Evolutionary conservation across 2,797 vertebrate genomes (phyloP).

Genomic region (Podarcis lilfordi): DNA sequence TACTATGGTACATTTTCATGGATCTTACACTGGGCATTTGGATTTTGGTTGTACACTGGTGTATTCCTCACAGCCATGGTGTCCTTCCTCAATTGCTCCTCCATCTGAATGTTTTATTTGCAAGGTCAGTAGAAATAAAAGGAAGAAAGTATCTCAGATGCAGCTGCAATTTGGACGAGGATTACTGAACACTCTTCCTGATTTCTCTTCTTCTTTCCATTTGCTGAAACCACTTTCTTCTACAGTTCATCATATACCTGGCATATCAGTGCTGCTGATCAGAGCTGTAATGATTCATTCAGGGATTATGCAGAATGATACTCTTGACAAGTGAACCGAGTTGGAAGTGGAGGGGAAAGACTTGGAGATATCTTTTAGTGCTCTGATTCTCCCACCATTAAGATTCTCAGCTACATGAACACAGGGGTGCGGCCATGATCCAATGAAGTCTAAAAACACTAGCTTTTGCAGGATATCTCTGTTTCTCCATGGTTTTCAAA

Average conservation of each 20-base stretch:
- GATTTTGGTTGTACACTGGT: not conserved
- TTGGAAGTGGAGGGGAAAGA: not conserved
- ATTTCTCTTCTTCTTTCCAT: not conserved
- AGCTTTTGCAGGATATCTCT: no score
- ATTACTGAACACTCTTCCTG: not conserved
- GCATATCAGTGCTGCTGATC: constrained; percentile 10
- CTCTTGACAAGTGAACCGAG: not conserved
- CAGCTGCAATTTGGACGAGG: not conserved
- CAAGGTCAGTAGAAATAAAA: constrained; percentile 8
- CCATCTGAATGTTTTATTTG: not conserved
- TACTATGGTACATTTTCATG: not conserved
- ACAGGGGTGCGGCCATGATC: not conserved
- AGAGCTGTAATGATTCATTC: not conserved
- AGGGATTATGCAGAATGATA: not conserved
- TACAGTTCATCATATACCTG: not conserved
- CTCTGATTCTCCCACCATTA: not conserved
- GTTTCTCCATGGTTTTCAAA: not conserved
- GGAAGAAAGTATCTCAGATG: not conserved
- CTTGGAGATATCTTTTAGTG: not conserved
- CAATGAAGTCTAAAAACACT: not conserved
- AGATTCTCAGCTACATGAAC: not conserved
- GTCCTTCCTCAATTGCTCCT: not conserved
- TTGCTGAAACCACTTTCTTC: not conserved
- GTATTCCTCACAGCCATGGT: not conserved
- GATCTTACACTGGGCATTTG: not conserved